These are phyloP conservation scores for Psylliodes chrysocephalus DNA, from an alignment of 2,888 invertebrate species.

Conservation along the genomic window DNA sequence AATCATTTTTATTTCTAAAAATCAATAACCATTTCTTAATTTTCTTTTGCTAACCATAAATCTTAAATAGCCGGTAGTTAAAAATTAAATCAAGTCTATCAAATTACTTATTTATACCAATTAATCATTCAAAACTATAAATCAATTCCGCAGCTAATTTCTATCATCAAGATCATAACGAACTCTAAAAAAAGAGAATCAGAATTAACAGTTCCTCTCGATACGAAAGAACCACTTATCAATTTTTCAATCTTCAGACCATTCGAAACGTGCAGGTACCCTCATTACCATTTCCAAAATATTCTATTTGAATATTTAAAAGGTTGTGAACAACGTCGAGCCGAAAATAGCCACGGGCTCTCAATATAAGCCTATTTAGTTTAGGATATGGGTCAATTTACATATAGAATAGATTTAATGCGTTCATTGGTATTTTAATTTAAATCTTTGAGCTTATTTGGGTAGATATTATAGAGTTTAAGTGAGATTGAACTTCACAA, in stretches of 20 bases:
- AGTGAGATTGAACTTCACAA: background rate
- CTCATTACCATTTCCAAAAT: constrained; percentile 13
- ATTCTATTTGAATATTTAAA: constrained; percentile 14
- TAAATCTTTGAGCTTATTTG: constrained; percentile 18
- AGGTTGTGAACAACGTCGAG: background rate
- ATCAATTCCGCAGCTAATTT: constrained; percentile 10
- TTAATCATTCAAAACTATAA: constrained; percentile 1
- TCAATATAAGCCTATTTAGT: constrained; percentile 26
- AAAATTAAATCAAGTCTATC: constrained; percentile 1
- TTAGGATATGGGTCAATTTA: constrained; percentile 29
- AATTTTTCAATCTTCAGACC: background rate
- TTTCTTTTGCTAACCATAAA: background rate
- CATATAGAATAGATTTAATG: constrained; percentile 33
- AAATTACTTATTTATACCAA: background rate
- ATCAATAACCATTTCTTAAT: constrained; percentile 15
- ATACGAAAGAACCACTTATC: background rate
- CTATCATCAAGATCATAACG: background rate
- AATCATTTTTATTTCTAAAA: too few species aligned
- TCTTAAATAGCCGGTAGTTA: background rate
- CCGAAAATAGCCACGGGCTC: constrained; percentile 2
- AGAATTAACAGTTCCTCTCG: background rate
- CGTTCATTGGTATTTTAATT: constrained; percentile 27
- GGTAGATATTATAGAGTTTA: background rate
- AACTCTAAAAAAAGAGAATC: background rate
- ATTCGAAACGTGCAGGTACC: constrained; percentile 12